Evolutionary conservation across 2,888 invertebrate species (phyloP).

Genomic region (Drosophila pullipes): DNA sequence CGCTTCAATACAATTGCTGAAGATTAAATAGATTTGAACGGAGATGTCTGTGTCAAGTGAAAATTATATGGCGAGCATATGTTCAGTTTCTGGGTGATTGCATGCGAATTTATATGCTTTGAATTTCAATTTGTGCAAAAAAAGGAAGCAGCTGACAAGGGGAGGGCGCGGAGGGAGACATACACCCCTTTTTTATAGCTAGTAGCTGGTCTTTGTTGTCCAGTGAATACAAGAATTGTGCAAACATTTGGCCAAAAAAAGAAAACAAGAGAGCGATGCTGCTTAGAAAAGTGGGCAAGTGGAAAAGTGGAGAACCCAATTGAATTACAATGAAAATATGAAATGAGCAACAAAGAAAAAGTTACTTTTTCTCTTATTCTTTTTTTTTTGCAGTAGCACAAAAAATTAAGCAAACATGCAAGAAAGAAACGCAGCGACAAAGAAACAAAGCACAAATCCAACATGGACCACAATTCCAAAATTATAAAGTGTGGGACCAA

Average conservation of each 20-base stretch:
- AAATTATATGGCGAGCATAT: slow-evolving; percentile 72
- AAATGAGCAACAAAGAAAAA: slow-evolving; percentile 60
- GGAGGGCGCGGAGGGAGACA: neutral
- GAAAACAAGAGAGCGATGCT: slow-evolving; percentile 35
- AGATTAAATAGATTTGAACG: slow-evolving; percentile 12
- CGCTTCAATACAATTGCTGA: neutral
- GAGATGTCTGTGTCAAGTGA: slow-evolving; percentile 19
- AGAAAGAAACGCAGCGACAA: slow-evolving; percentile 50
- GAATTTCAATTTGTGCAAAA: slow-evolving; percentile 67
- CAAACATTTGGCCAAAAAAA: slow-evolving; percentile 68
- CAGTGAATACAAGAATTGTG: slow-evolving; percentile 58
- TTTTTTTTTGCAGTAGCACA: slow-evolving; percentile 29
- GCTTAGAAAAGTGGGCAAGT: slow-evolving; percentile 27
- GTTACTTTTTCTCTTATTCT: slow-evolving; percentile 4
- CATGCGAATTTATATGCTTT: slow-evolving; percentile 68
- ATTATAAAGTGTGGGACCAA: slow-evolving; percentile 61
- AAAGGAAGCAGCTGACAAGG: neutral
- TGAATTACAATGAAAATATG: slow-evolving; percentile 81
- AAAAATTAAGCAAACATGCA: slow-evolving; percentile 73
- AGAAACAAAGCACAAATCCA: slow-evolving; percentile 62
- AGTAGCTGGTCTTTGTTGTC: slow-evolving; percentile 32
- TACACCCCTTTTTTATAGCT: slow-evolving; percentile 50
- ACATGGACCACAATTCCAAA: slow-evolving; percentile 48
- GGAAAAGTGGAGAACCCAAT: slow-evolving; percentile 57
- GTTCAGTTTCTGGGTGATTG: slow-evolving; percentile 77